Conservation (phyloP, 2,797 vertebrate species). For the Enteromius radiatus region DNA sequence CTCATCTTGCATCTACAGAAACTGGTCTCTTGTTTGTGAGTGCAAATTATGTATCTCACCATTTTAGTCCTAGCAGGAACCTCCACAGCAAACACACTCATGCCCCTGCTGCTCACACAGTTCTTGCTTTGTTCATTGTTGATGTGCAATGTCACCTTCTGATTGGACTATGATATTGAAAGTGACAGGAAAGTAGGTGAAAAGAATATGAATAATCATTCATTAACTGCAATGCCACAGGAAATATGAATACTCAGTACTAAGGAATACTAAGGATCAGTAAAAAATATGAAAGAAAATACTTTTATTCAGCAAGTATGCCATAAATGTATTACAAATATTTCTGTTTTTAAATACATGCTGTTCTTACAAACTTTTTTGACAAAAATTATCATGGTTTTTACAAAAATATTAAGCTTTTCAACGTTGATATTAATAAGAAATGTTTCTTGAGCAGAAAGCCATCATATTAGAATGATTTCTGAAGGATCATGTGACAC, state of each 20-base stretch:
- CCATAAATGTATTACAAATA: too few relatives aligned
- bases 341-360: background rate
- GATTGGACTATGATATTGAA: slow-evolving; percentile 79
- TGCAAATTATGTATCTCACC: slow-evolving; percentile 71
- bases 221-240: background rate
- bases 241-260: background rate
- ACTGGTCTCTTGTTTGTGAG: background rate
- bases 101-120: slow-evolving; percentile 86
- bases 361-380: background rate
- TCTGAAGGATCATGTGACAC: background rate
- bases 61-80: slow-evolving; percentile 86
- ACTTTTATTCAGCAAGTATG: background rate
- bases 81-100: slow-evolving; percentile 90
- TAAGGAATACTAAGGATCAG: background rate
- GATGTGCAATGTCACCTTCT: slow-evolving; percentile 88
- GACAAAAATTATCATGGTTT: background rate
- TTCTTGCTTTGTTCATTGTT: slow-evolving; percentile 91
- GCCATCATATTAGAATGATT: background rate
- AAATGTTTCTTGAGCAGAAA: background rate
- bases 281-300: background rate
- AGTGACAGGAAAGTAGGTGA: background rate
- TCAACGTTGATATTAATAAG: background rate
- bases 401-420: background rate
- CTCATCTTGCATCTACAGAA: background rate
- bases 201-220: background rate